Evolutionary conservation across 1,140 invertebrate genomes (phyloP).

Genomic region (Leptonema lineaticorne): DNA sequence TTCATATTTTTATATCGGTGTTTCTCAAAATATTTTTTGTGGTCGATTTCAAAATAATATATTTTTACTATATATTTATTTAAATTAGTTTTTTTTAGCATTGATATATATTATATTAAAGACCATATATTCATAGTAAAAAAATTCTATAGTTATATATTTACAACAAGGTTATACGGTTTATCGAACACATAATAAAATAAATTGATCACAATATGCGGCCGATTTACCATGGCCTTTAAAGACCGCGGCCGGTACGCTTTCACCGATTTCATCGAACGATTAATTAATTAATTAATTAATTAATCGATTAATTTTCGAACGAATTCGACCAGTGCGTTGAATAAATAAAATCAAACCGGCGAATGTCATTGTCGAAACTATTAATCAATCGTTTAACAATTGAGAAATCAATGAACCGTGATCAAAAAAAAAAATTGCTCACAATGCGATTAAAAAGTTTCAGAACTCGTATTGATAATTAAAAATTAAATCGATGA

Average conservation of each 20-base stretch:
- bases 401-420: neutral
- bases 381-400: neutral
- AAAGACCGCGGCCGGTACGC: neutral
- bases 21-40: too few species aligned
- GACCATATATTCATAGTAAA: neutral
- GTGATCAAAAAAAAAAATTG: neutral
- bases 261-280: neutral
- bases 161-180: too few species aligned
- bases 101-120: neutral
- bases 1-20: too few species aligned
- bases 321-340: too few species aligned
- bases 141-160: neutral
- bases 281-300: neutral
- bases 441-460: neutral
- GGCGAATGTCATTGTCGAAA: neutral
- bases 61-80: too few species aligned
- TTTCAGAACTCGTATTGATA: too few species aligned
- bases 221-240: neutral
- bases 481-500: too few species aligned
- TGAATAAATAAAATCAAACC: neutral
- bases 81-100: neutral
- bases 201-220: neutral
- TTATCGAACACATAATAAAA: neutral
- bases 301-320: neutral
- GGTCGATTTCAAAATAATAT: too few species aligned